Base-by-base conservation (phyloP, 2,113 vertebrate species). In the Calonectris borealis region DNA sequence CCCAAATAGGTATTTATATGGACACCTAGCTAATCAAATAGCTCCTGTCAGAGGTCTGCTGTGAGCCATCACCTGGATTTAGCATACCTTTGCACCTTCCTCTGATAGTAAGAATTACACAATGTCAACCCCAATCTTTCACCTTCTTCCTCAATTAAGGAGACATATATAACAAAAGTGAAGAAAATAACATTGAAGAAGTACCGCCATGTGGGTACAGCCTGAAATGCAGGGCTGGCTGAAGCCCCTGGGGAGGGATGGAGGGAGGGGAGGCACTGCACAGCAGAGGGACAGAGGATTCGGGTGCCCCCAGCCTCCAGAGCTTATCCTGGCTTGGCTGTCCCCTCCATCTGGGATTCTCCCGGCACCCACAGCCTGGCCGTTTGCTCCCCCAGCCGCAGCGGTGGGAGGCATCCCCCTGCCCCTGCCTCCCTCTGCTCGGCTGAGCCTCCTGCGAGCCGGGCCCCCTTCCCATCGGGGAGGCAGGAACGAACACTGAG, bases 291-390 rank as follows among this genome's bases (percentile, higher is more conserved):
- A 61, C 26, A 65, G 49, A 44, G 24, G 20, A 65, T 1, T 19
- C 2, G 4, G 61, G 21, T 26, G 51, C 22, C 27, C 38, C 19
- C 38, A 68, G 57, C 13, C 58, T 64, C 69, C 32, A n/a, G 69
- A 44, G 36, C 8, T 7, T 7, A 0, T 58, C 29, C n/a, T 48
- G 48, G 22, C 42, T 70, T 21, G 29, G 34, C 54, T 13, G 15
- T 13, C 40, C 1, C 0, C 29, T 84, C 65, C 18, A 8, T 1
- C 3, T 0, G 0, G 52, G 65, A 34, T 19, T 36, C 20, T 40
- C 51, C 26, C 8, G 2, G 72, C 55, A 48, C 20, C 26, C n/a
- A 4, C 7, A 66, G 42, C 40, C 62, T 6, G 3, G 32, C 57
- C 2, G 2, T 32, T 25, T 64, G 61, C 10, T 46, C 26, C 79